Evolutionary conservation across 1,140 invertebrate genomes (phyloP).

Genomic region (Bursaphelenchus mucronatus): DNA sequence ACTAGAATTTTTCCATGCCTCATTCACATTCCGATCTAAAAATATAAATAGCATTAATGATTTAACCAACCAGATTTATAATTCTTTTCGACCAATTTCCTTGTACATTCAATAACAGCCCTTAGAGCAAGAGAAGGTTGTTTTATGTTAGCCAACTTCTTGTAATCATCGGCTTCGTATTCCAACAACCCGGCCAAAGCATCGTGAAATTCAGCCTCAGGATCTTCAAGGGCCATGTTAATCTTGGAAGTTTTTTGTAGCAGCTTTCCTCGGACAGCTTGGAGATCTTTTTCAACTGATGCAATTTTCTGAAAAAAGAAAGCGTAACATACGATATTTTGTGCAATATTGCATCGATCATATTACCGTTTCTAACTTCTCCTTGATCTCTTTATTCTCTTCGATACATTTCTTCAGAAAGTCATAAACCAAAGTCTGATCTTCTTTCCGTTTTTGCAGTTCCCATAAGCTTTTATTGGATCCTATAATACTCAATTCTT

Average conservation of each 20-base stretch:
- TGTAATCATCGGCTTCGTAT: constrained; percentile 23
- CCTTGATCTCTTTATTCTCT: constrained; percentile 21
- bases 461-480: constrained; percentile 17
- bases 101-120: constrained; percentile 29
- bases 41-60: background rate
- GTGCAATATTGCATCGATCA: background rate
- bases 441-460: constrained; percentile 18
- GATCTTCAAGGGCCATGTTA: constrained; percentile 20
- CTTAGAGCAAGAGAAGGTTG: constrained; percentile 23
- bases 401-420: constrained; percentile 22
- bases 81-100: constrained; percentile 21
- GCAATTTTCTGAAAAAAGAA: constrained; percentile 35
- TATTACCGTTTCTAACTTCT: constrained; percentile 22
- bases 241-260: constrained; percentile 37
- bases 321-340: background rate
- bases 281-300: constrained; percentile 21
- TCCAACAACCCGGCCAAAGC: constrained; percentile 10
- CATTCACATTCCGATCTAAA: constrained; percentile 23
- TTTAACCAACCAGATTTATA: constrained; percentile 16
- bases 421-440: constrained; percentile 31
- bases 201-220: constrained; percentile 31
- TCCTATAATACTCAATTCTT: constrained; percentile 26
- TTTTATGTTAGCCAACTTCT: constrained; percentile 28
- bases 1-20: constrained; percentile 21
- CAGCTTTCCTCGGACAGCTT: constrained; percentile 24